phyloP scores from a whole-genome alignment of 2,113 vertebrate genomes.

The Phaetusa simplex region DNA sequence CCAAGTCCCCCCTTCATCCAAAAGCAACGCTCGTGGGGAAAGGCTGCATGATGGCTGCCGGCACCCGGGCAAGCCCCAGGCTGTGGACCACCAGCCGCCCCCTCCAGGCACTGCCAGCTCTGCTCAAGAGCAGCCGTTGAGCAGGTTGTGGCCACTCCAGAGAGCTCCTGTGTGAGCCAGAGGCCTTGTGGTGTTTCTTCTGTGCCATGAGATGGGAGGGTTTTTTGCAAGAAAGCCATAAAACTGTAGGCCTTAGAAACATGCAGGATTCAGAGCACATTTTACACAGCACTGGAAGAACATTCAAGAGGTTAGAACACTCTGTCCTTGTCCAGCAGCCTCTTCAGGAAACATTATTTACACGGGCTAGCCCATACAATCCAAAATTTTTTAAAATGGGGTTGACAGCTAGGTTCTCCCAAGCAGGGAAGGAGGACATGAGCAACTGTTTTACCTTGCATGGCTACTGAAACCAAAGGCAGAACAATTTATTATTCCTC shows the following conservation, averaged over 20 bases:
- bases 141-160: not conserved
- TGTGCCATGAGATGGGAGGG: not conserved
- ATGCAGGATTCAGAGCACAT: not conserved
- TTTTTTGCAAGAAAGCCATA: not conserved
- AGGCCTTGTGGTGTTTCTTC: not conserved
- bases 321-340: not conserved
- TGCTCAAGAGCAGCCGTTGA: fast-evolving
- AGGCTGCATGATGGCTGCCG: not conserved
- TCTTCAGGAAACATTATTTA: not conserved
- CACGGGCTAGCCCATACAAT: not conserved
- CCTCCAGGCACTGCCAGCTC: not conserved
- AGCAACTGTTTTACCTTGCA: not conserved
- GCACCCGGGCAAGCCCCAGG: not conserved
- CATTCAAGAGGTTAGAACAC: not conserved
- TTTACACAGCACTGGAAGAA: not conserved
- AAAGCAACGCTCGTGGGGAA: fast-evolving
- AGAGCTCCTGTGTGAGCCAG: not conserved
- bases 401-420: not conserved
- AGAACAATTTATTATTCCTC: not conserved
- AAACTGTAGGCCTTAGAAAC: not conserved
- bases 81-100: not conserved
- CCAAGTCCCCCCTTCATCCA: fast-evolving
- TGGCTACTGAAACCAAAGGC: not conserved
- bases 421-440: not conserved
- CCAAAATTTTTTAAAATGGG: not conserved